Base-by-base conservation (phyloP, 2,797 vertebrate species). In the Sebastes dallii region DNA sequence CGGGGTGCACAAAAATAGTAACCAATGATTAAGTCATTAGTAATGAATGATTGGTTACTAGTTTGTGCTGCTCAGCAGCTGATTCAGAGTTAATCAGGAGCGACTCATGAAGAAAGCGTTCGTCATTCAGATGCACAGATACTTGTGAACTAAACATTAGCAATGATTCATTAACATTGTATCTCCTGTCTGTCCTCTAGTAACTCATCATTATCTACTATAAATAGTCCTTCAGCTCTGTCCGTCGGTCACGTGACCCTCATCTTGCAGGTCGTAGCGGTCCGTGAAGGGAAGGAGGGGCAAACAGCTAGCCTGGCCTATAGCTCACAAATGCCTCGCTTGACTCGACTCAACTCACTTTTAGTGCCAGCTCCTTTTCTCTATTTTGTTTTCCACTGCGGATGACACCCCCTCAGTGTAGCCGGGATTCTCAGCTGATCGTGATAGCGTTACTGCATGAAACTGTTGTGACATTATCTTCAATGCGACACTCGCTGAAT, bases 31-130 rank as follows among this genome's bases (percentile, higher is more conserved):
- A 32, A 30, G 20, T 72, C 25, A 58, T 59, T 36, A 72, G 61
- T 36, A 66, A 60, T 66, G 14, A 72, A 50, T 72, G 39, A 52
- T 29, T 25, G n/a, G 12, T 66, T 14, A 50, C 34, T 62, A 32
- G 68, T 72, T 52, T 65, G 68, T 50, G 52, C 52, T 6, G 34
- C 24, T 77, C 25, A 70, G 66, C 6, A 3, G 20, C 13, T 12
- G 59, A 67, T 62, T 39, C 24, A 70, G 34, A 54, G 39, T 60
- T 68, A 54, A 77, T 77, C 66, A 32, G 59, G 24, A 65, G n/a
- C 1, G 5, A 56, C 46, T 61, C 39, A 8, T 11, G 13, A 55
- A 39, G 20, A 65, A 22, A 39, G 4, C 24, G 6, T 7, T 42
- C 6, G 7, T 20, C 16, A 34, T 50, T 25, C 5, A 34, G 22